A percentile compares a stretch with the other conserved stretches of the same genome.
Conservation (phyloP, 1,140 invertebrate species). For the Drosophila willistoni region DNA sequence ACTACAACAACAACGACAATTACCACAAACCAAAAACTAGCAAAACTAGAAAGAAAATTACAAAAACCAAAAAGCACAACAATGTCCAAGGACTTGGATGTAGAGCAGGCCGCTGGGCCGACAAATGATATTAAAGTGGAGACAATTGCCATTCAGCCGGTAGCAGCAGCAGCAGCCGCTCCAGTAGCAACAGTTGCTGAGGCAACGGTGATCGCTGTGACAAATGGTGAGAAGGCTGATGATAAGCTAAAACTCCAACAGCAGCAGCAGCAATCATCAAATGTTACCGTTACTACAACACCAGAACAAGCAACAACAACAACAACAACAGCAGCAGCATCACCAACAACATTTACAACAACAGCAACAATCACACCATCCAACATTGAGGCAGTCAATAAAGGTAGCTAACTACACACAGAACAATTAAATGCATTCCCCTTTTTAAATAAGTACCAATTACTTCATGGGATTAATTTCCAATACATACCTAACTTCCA, state of each 20-base stretch:
- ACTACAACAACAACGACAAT: not conserved
- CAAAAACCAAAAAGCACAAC: slow-evolving; percentile 19
- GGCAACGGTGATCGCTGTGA: slow-evolving; percentile 48
- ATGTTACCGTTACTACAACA: slow-evolving; percentile 18
- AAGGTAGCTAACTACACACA: slow-evolving; percentile 7
- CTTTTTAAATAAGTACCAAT: no score
- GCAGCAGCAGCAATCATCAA: not conserved
- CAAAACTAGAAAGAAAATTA: slow-evolving; percentile 9
- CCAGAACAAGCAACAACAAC: slow-evolving; percentile 16
- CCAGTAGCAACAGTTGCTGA: not conserved
- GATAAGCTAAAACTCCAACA: slow-evolving; percentile 16
- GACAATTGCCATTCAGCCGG: slow-evolving; percentile 34
- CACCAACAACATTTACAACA: slow-evolving; percentile 17
- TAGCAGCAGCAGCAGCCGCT: not conserved
- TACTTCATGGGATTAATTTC: no score
- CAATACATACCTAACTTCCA: no score
- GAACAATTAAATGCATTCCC: not conserved
- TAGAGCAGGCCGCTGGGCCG: slow-evolving; percentile 58
- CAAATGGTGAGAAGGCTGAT: slow-evolving; percentile 41
- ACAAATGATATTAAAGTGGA: slow-evolving; percentile 52
- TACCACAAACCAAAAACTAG: not conserved
- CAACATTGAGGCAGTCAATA: slow-evolving; percentile 12
- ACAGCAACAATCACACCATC: slow-evolving; percentile 26
- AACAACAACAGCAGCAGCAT: slow-evolving; percentile 1
- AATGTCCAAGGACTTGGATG: slow-evolving; percentile 68